phyloP scores from a whole-genome alignment of 2,888 invertebrate species.

The Unio pictorum region DNA sequence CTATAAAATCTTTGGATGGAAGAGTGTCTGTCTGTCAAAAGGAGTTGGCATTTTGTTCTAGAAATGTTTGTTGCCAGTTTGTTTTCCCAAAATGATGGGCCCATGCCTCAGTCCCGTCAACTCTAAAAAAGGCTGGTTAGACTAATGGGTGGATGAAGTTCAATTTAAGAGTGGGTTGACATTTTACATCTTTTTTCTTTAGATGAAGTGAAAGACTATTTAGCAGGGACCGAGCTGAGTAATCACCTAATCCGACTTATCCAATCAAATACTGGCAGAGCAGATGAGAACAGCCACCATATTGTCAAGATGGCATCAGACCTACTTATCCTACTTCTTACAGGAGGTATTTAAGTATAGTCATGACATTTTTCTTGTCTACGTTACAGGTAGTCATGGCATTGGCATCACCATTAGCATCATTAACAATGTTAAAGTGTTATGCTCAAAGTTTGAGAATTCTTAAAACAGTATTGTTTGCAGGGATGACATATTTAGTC shows the following conservation, averaged over 20 bases:
- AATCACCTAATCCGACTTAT: conserved; percentile 83
- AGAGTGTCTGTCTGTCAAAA: too few species aligned
- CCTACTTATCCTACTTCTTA: conserved; percentile 86
- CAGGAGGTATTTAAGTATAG: conserved; percentile 79
- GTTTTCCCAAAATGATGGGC: too few species aligned
- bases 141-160: not conserved
- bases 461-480: too few species aligned
- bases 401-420: too few species aligned
- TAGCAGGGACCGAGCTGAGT: conserved; percentile 84
- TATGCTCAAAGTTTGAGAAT: not conserved
- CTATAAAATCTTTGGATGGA: too few species aligned
- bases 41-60: too few species aligned
- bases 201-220: conserved; percentile 84
- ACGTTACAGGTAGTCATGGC: too few species aligned
- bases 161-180: conserved; percentile 81
- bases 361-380: not conserved
- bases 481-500: too few species aligned
- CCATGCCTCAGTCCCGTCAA: too few species aligned
- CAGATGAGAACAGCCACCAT: conserved; percentile 72
- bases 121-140: too few species aligned
- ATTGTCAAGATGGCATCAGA: conserved; percentile 89
- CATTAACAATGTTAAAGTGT: too few species aligned
- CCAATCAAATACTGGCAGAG: conserved; percentile 78
- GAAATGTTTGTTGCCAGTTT: too few species aligned
- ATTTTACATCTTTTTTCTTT: conserved; percentile 50